Base-by-base conservation (phyloP, 2,888 invertebrate species). In the Anarsia innoxiella region DNA sequence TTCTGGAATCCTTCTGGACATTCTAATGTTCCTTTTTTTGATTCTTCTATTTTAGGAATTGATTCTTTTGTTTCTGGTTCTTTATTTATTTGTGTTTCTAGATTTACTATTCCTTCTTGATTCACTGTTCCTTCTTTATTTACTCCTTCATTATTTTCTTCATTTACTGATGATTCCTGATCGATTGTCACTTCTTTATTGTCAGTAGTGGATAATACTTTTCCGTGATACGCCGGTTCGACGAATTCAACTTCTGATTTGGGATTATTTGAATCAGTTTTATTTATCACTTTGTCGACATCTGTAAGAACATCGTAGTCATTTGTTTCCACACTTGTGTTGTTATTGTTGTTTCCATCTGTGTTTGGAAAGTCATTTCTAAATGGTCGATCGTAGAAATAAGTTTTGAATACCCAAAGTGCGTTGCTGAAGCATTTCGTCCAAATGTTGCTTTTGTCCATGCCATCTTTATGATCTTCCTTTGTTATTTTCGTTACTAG, bases 231-330 rank as follows among this genome's bases (percentile, higher is more conserved):
- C 29, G 50, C 55, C 0, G 80, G 70, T 34, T 73, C 71, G 27
- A 82, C 57, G 2, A 76, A 53, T 53, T 82, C 82, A 0, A 80
- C 65, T 32, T 82, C 79, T 9, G 60, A 51, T 41, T 73, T 73
- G 1, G 73, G 70, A 31, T 63, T 25, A n/a, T 25, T n/a, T 2
- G 2, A 9, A 9, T 25, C n/a, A 4, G 8, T 25, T 25, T 25
- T n/a, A 9, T 25, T n/a, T 3, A n/a, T 25, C 8, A n/a, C 25
- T 19, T 19, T 19, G 19, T 3, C 19, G 8, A 19, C 19, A 19
- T 19, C 8, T 19, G 3, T 8, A 5, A 5, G 19, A 19, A 19
- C 8, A 19, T 5, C 19, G 19, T 19, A n/a, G n/a, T n/a, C n/a
- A n/a, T n/a, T n/a, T n/a, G n/a, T n/a, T 19, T 19, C 19, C 6